Base-by-base conservation (phyloP, 2,888 invertebrate species). In the Sthenelais limicola region DNA sequence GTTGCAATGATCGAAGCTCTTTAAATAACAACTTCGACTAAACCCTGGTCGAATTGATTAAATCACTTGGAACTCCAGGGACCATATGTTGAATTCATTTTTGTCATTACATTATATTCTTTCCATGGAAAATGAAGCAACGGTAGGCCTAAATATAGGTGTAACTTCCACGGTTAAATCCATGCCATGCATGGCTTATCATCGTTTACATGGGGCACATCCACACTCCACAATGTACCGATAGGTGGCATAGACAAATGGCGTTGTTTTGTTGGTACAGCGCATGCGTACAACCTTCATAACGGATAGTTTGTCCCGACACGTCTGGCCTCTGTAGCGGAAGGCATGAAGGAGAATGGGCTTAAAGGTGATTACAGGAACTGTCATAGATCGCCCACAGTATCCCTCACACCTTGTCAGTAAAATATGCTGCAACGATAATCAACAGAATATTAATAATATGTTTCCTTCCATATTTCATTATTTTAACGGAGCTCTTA, bases 201-300 rank as follows among this genome's bases (percentile, higher is more conserved):
- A 28, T 26, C 33, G 5, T 33, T 35, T 3, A 32, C 58, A 58
- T 15, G 32, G 58, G n/a, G 9, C 21, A 24, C 66, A 66, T 9
- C 38, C 35, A 24, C 66, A 66, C 24, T 66, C 47, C 38, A 66
- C 66, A 21, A 66, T 66, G 26, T 66, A 66, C 43, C 66, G 3
- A 21, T 66, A 66, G 43, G 66, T 43, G 43, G 66, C 66, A 24
- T 66, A 66, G 24, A 66, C 66, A 24, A 24, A 66, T 3, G 66
- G 66, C 21, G 47, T 47, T 15, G 18, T 15, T 26, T 43, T 9
- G 12, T 43, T 18, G 12, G 38, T 43, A 43, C 66, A 66, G 24
- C 26, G 38, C 43, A 66, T 38, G 38, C 47, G 38, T 35, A 66
- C 66, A 9, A 43, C 66, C 43, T 43, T 66, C 66, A 66, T 66